These are phyloP conservation scores for Hybognathus amarus DNA, from an alignment of 2,797 vertebrate genomes.

Conservation along the genomic window DNA sequence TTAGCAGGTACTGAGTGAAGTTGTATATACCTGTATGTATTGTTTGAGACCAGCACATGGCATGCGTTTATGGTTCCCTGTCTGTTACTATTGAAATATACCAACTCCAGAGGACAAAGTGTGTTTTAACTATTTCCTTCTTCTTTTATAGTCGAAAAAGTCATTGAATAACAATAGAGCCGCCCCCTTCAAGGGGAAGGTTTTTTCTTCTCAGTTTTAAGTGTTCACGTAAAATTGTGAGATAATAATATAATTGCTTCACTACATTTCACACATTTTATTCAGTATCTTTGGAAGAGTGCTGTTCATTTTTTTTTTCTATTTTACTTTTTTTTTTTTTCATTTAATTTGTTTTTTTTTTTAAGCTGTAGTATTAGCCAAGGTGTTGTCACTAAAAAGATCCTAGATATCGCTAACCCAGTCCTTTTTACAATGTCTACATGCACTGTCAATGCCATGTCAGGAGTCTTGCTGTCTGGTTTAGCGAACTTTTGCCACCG, in stretches of 20 bases:
- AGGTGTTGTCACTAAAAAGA: slow-evolving; percentile 84
- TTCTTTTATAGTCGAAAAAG: slow-evolving; percentile 81
- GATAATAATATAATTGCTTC: slow-evolving; percentile 85
- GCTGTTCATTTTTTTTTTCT: slow-evolving; percentile 77
- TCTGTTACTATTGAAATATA: slow-evolving; percentile 95
- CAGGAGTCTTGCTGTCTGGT: slow-evolving; percentile 85
- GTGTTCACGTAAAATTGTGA: slow-evolving; percentile 85
- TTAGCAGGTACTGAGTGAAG: slow-evolving; percentile 99
- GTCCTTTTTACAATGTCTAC: slow-evolving; percentile 83
- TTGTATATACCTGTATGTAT: slow-evolving; percentile 92
- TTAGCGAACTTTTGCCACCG: slow-evolving; percentile 77
- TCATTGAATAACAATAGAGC: slow-evolving; percentile 73
- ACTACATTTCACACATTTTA: slow-evolving; percentile 92
- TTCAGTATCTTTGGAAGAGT: slow-evolving; percentile 90
- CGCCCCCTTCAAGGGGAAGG: slow-evolving; percentile 69
- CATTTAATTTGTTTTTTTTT: slow-evolving; percentile 54
- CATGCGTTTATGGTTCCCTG: slow-evolving; percentile 91
- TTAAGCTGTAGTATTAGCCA: slow-evolving; percentile 90
- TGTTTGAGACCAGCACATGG: slow-evolving; percentile 94
- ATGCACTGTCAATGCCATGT: slow-evolving; percentile 92
- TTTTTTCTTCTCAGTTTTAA: slow-evolving; percentile 73
- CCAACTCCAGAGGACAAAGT: slow-evolving; percentile 87
- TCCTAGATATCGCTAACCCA: slow-evolving; percentile 81
- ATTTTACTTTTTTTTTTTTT: slow-evolving; percentile 43
- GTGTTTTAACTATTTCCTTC: slow-evolving; percentile 86